Evolutionary conservation across 64 coral and sea anemone species (phyloP), one percentile per base, ranked within the genome.

Genomic region (Stichodactyla mertensii): DNA sequence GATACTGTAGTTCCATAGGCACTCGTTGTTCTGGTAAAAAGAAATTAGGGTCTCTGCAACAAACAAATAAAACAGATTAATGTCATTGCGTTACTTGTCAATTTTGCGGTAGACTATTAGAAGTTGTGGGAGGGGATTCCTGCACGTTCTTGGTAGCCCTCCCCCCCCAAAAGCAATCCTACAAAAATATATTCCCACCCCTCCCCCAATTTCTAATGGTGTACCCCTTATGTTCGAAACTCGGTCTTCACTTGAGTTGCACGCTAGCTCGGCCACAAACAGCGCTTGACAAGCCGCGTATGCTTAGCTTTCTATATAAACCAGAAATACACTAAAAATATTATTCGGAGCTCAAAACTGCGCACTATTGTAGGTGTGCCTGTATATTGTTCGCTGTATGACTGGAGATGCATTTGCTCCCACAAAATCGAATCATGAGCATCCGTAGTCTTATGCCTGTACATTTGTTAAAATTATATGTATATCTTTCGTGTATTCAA

Each of bases 41-140:
- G 61, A 86, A 86, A 86, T 86, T 64, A 86, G 61, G 84, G 84
- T 86, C 55, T 86, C 54, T 61, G 84, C 84, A 86, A 86, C 84
- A 86, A 67, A 86, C 56, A 86, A 86, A 64, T 86, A 61, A 67
- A 86, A 86, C 64, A 86, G 16, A 86, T 58, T 62, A 64, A 86
- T 86, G 57, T 86, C n/a, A 61, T 86, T 67, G 84, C 84, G 59
- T 61, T 26, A 64, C 52, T 78, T 58, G 57, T 58, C 57, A 58
- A 56, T 56, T 83, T 83, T 52, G 81, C 18, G 53, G 22, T 12
- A 10, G 20, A 83, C 52, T 20, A 55, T 58, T 58, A 58, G 8
- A 58, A 58, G 14, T 58, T 58, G 8, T 7, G 57, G 14, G 57
- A 58, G 8, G 28, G 28, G 28, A 31, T 31, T 31, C 28, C 28